phyloP scores from a whole-genome alignment of 2,113 vertebrate genomes.

The Lathamus discolor region DNA sequence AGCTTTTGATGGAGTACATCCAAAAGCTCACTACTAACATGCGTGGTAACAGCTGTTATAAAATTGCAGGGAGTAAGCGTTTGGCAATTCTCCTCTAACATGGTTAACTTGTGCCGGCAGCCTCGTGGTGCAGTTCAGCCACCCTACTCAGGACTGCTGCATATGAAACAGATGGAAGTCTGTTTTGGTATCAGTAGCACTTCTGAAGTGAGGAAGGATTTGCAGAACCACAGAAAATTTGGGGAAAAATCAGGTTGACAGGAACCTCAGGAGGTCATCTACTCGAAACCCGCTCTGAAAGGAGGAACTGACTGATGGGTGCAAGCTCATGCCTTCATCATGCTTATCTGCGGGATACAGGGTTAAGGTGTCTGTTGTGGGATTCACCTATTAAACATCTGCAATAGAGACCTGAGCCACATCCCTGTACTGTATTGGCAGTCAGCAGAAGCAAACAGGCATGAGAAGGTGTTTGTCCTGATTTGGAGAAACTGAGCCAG shows the following conservation, averaged over 20 bases:
- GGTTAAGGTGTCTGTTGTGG: neutral
- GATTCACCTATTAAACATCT: neutral
- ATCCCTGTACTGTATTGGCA: rapidly evolving
- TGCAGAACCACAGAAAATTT: neutral
- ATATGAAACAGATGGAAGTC: rapidly evolving
- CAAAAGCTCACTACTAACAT: neutral
- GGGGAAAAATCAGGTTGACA: neutral
- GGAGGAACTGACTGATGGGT: neutral
- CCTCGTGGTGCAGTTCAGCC: neutral
- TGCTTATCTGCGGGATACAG: neutral
- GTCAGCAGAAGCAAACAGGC: rapidly evolving
- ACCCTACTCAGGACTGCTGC: rapidly evolving
- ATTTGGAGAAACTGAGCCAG: neutral
- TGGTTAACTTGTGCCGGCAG: neutral
- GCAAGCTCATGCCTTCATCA: neutral
- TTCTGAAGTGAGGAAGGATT: neutral
- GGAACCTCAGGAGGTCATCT: neutral
- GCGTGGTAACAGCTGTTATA: neutral
- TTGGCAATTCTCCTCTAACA: neutral
- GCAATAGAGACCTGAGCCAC: neutral
- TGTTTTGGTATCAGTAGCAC: neutral
- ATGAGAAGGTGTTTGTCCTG: rapidly evolving
- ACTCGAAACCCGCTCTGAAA: neutral
- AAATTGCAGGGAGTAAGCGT: neutral
- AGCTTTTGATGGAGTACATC: neutral